phyloP scores from a whole-genome alignment of 2,888 invertebrate genomes.

The Rosalia funebris region DNA sequence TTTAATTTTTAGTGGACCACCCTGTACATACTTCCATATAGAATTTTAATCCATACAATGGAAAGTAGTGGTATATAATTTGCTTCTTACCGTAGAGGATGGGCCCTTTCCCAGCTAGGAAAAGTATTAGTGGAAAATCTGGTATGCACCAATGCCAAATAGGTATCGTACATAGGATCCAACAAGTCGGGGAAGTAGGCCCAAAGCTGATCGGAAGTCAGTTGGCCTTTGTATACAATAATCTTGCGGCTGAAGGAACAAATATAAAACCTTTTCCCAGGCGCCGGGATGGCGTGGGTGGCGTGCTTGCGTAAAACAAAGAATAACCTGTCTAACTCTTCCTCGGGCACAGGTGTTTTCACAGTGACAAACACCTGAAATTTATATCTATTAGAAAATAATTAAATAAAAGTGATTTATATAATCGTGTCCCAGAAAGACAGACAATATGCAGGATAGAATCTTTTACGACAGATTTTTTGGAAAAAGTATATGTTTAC shows the following conservation, averaged over 20 bases:
- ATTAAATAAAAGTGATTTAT: too few relatives aligned
- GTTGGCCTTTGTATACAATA: constrained; percentile 96
- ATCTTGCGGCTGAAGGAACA: constrained; percentile 92
- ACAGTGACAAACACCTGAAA: constrained; percentile 71
- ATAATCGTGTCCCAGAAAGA: too few relatives aligned
- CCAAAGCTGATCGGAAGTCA: constrained; percentile 94
- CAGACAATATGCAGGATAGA: too few relatives aligned
- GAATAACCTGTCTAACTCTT: constrained; percentile 57
- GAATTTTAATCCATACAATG: too few relatives aligned
- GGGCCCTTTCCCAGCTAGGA: constrained; percentile 99
- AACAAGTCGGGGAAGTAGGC: constrained; percentile 77
- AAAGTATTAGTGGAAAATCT: constrained; percentile 99
- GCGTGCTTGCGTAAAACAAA: constrained; percentile 94
- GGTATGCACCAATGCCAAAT: constrained; percentile 96
- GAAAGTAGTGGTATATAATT: too few relatives aligned
- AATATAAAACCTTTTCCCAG: constrained; percentile 92
- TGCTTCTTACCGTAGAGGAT: constrained; percentile 94
- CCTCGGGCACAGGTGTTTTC: constrained; percentile 50
- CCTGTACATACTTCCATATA: too few relatives aligned
- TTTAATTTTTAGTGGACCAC: too few relatives aligned
- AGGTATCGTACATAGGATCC: constrained; percentile 88
- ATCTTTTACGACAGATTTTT: too few relatives aligned
- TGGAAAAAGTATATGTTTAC: too few relatives aligned
- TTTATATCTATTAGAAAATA: too few relatives aligned
- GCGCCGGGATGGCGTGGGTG: constrained; percentile 86